Evolutionary conservation across 2,888 invertebrate genomes (phyloP).

Genomic region (Candidula unifasciata): DNA sequence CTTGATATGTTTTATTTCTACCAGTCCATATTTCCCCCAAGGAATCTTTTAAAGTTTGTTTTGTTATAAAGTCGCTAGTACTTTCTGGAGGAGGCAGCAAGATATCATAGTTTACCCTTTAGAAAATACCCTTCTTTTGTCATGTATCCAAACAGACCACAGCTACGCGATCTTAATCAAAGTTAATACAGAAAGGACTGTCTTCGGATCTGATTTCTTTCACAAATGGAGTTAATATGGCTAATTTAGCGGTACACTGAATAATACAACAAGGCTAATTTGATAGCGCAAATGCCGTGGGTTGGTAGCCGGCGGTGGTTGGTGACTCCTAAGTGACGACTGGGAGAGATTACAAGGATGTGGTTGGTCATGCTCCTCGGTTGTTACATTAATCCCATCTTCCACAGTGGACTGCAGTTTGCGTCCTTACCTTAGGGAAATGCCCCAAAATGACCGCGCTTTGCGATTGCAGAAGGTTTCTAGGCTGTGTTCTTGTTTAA

Average conservation of each 20-base stretch:
- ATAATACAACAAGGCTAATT: conserved; percentile 37
- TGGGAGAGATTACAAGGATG: neutral
- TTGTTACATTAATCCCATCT: neutral
- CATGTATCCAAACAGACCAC: neutral
- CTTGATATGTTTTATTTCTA: no score
- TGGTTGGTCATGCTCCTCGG: neutral
- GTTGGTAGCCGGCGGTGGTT: conserved; percentile 12
- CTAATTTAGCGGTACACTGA: conserved; percentile 26
- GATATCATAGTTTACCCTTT: neutral
- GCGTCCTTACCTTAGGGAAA: no score
- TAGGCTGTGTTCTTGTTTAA: no score
- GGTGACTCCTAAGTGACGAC: conserved; percentile 11
- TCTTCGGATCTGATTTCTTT: neutral
- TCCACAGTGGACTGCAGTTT: no score
- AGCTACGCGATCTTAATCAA: neutral
- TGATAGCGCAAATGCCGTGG: neutral
- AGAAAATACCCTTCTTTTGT: neutral
- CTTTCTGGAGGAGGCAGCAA: neutral
- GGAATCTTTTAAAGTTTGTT: neutral
- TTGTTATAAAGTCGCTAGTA: neutral
- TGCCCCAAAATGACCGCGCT: no score
- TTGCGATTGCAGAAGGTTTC: no score
- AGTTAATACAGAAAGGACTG: neutral
- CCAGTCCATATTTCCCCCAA: neutral
- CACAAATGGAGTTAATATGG: conserved; percentile 12